These are phyloP conservation scores for Trachythela sp. DNA, from an alignment of 64 coral and sea anemone genomes.

Conservation along the genomic window DNA sequence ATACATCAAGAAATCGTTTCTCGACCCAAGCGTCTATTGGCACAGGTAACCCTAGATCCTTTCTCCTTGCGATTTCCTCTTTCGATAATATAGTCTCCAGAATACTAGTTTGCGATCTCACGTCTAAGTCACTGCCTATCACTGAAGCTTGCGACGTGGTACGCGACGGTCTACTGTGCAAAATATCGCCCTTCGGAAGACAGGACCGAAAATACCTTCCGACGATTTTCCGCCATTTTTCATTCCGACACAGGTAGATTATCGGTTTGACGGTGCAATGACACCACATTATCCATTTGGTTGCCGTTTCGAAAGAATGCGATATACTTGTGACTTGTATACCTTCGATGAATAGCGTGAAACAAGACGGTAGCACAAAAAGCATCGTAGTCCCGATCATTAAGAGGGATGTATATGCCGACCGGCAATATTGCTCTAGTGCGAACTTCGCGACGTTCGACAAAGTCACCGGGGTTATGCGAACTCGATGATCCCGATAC, in stretches of 20 bases:
- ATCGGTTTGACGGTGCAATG: conserved; percentile 74
- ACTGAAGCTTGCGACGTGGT: neutral
- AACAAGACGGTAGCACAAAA: conserved; percentile 83
- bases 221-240: neutral
- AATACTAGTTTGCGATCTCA: neutral
- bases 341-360: conserved; percentile 68
- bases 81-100: neutral
- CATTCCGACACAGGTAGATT: conserved; percentile 52
- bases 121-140: neutral
- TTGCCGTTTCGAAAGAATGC: conserved; percentile 12
- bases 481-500: neutral
- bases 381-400: conserved; percentile 66
- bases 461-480: conserved; percentile 39
- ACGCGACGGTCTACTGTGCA: neutral
- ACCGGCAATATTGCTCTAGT: conserved; percentile 59
- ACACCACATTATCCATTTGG: conserved; percentile 82
- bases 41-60: neutral
- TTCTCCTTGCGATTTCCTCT: neutral
- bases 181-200: neutral
- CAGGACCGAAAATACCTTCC: neutral
- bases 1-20: neutral
- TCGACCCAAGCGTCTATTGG: neutral
- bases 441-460: conserved; percentile 56
- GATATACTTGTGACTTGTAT: conserved; percentile 49
- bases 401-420: conserved; percentile 61